Base-by-base conservation (phyloP, 2,888 invertebrate species). In the Muscina levida region DNA sequence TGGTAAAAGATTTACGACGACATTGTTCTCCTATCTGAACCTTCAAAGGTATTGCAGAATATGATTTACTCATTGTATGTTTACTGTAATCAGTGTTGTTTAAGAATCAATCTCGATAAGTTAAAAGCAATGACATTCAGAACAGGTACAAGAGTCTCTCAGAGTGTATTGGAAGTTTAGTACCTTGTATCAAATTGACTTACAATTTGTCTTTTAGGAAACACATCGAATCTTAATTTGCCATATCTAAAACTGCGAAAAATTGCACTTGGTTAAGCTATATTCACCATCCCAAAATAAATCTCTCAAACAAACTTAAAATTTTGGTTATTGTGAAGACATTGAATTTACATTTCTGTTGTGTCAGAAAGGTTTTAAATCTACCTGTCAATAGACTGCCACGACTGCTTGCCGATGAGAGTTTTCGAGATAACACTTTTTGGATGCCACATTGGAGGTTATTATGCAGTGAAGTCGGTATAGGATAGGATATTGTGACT, bases 1-100 rank as follows among this genome's bases (percentile, higher is more conserved):
- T n/a, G n/a, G 13, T 59, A n/a, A 77, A 71, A 66, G 46, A 71
- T 1, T 24, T 76, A 10, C 24, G 76, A 76, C 11, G 76, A 71
- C 19, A 53, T 76, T 51, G 65, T 65, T 22, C 10, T 71, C 3
- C 37, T 77, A 24, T 31, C 71, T 3, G 71, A 72, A 19, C 22
- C 13, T 15, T 44, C 37, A 39, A 62, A 10, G 11, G 17, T 6
- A 1, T 17, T 70, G 2, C 71, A 77, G 22, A 19, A 24, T 0
- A 77, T 72, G 56, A 71, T 72, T 37, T 19, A 72, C n/a, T 11
- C 42, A 1, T 44, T 71, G 2, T 46, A 66, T 1, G 46, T 10
- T 10, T 77, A 77, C 31, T 66, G 72, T 46, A 24, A 3, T 4
- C 0, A 11, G 13, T 77, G 72, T 59, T 1, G 53, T 59, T 17